Evolutionary conservation across 2,888 invertebrate species (phyloP).

Genomic region (Xanthorhoe spadicearia): DNA sequence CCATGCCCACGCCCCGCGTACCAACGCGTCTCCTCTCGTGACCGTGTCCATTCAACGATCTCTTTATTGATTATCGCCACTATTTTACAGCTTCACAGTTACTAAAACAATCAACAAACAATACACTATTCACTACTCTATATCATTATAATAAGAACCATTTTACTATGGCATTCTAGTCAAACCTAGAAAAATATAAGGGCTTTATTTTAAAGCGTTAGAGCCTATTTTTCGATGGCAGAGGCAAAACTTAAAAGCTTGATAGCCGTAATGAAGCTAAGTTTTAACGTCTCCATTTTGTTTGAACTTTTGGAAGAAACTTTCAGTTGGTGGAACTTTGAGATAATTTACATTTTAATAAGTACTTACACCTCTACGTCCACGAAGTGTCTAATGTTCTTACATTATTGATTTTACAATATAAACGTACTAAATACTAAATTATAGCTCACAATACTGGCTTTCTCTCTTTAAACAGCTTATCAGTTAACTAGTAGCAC

Average conservation of each 20-base stretch:
- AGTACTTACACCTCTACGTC: too few relatives aligned
- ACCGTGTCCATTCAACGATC: constrained; percentile 77
- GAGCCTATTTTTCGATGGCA: constrained; percentile 1
- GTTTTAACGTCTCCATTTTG: constrained; percentile 34
- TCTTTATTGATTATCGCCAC: constrained; percentile 82
- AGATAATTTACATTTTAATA: background rate
- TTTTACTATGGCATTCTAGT: constrained; percentile 10
- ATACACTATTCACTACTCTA: constrained; percentile 16
- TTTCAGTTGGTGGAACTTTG: background rate
- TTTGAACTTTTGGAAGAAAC: constrained; percentile 9
- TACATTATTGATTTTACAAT: too few relatives aligned
- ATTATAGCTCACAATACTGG: too few relatives aligned
- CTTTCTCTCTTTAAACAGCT: too few relatives aligned
- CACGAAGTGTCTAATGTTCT: too few relatives aligned
- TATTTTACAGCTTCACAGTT: constrained; percentile 61
- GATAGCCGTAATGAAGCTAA: constrained; percentile 22
- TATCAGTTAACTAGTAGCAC: too few relatives aligned
- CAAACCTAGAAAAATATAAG: background rate
- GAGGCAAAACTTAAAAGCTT: background rate
- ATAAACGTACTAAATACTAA: too few relatives aligned
- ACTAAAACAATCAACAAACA: constrained; percentile 54
- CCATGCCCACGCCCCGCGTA: constrained; percentile 59
- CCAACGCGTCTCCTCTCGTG: constrained; percentile 75
- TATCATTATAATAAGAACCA: background rate
- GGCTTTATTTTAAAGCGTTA: background rate